Base-by-base conservation (phyloP, 2,113 vertebrate genomes). In the Triplophysa rosa region DNA sequence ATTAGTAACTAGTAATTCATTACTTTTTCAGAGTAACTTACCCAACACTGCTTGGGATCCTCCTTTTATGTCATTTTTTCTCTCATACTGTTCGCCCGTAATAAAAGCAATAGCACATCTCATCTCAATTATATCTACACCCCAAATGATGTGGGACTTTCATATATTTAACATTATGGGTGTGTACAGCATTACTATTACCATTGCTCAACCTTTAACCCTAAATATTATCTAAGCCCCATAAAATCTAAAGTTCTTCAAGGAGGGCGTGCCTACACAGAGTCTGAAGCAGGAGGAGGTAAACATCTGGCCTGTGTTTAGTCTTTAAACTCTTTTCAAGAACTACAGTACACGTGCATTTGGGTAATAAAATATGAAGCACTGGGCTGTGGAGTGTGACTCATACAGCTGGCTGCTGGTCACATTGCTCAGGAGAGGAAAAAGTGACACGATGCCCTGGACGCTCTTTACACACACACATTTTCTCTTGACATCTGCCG, bases 361-460 rank as follows among this genome's bases (percentile, higher is more conserved):
- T 72, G 16, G 16, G 49, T 29, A 33, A 52, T 80, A 72, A 84
- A 86, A 83, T 70, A 77, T 82, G 82, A 66, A 64, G 47, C 63
- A 65, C 70, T 45, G 9, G 21, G 65, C 58, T 45, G 74, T 40
- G 40, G 42, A 21, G 59, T 65, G 64, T 86, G 83, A 87, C 83
- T 87, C 78, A 87, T 78, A 23, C 64, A 73, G 59, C 75, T 83
- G 84, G 73, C 78, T 77, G 73, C 78, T 77, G 80, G 68, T 82
- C 82, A 67, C 83, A 82, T 63, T 62, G 54, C 68, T 84, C 63
- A 71, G 62, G 67, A 80, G 73, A 62, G 83, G 84, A 85, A 84
- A 84, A 82, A 77, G 78, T 87, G 86, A 87, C 85, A 83, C 24
- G 56, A 23, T 49, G 23, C 45, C 33, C 40, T 26, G 52, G 63